Conservation (phyloP, 1,140 invertebrate genomes). For the Euura saliciscinereae region DNA sequence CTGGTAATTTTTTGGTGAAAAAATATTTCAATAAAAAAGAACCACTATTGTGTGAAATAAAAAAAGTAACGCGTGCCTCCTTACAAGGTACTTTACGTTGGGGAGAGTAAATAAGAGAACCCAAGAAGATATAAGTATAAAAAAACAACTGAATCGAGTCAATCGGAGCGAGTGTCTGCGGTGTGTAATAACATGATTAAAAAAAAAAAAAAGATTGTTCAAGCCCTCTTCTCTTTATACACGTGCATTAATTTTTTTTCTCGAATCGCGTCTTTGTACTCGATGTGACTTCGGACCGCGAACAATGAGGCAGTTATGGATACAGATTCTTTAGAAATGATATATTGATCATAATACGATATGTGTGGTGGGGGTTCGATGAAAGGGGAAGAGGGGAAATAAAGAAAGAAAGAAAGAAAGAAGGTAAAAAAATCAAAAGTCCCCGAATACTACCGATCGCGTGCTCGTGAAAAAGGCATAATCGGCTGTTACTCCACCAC, state of each 20-base stretch:
- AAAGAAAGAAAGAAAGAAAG: conserved; percentile 6
- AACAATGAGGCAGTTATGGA: no score
- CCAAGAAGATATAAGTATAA: not conserved
- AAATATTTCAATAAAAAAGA: not conserved
- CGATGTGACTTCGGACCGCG: no score
- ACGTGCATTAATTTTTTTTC: no score
- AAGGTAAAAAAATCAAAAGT: conserved; percentile 10
- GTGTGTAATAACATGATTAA: no score
- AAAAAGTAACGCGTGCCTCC: not conserved
- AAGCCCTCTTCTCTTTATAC: no score
- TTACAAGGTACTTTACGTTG: not conserved
- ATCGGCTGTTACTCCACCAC: conserved; percentile 25
- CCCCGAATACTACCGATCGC: conserved; percentile 26
- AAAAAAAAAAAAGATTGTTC: no score
- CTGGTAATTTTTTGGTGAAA: not conserved
- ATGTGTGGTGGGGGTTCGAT: not conserved
- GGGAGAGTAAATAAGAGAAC: not conserved
- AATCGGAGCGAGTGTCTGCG: conserved; percentile 8
- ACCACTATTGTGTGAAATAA: not conserved
- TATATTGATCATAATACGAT: no score
- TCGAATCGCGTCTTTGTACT: no score
- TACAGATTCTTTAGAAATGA: no score
- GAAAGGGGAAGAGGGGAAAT: not conserved
- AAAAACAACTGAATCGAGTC: not conserved
- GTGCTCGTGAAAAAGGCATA: conserved; percentile 25